Conservation (phyloP, 35 echinoderm and acorn worm genomes). For the Heliocidaris tuberculata region DNA sequence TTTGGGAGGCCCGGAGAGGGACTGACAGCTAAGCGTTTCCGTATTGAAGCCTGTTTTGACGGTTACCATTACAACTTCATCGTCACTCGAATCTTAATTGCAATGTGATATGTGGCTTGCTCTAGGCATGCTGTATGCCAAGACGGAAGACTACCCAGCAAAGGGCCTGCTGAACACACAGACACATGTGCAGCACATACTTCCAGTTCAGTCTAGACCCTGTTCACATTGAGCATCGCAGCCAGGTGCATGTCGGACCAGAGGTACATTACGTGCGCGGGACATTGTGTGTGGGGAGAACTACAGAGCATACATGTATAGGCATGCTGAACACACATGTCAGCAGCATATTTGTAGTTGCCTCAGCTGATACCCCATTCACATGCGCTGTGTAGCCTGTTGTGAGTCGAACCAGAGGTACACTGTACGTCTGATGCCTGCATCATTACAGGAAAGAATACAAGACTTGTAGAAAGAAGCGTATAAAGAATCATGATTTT, state of each 20-base stretch:
- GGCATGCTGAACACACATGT: too few species aligned
- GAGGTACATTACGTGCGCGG: too few species aligned
- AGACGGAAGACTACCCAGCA: not conserved
- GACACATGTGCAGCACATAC: not conserved
- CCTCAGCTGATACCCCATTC: too few species aligned
- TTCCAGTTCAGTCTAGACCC: not conserved
- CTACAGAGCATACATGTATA: too few species aligned
- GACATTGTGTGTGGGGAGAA: not conserved
- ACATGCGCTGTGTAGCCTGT: too few species aligned
- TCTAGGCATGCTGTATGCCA: not conserved
- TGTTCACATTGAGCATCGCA: not conserved
- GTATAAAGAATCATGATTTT: too few species aligned
- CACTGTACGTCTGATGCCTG: too few species aligned
- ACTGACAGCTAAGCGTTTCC: not conserved
- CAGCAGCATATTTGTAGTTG: too few species aligned
- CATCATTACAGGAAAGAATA: too few species aligned
- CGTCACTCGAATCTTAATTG: conserved; percentile 2
- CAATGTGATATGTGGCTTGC: not conserved
- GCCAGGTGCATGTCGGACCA: not conserved
- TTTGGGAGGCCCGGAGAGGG: not conserved
- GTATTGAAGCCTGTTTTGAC: conserved; percentile 1
- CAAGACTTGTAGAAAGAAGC: too few species aligned
- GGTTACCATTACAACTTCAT: conserved; percentile 17
- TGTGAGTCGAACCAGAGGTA: too few species aligned
- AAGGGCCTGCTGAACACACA: not conserved